Evolutionary conservation across 2,888 invertebrate genomes (phyloP), one percentile per base, ranked within the genome.

Genomic region (Ceriagrion tenellum): DNA sequence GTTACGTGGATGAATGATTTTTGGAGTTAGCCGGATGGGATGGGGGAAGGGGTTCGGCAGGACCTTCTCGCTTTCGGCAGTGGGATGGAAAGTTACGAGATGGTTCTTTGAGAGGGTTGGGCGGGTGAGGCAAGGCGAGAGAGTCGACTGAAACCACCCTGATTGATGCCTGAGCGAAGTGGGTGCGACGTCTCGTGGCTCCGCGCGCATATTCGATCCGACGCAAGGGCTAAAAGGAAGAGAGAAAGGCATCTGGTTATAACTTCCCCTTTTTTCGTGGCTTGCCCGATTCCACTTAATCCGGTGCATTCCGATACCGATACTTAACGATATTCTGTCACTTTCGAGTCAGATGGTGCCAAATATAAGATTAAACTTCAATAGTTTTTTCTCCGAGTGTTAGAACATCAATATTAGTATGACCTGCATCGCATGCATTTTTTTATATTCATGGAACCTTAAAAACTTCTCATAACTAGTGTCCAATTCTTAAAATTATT

Each of bases 101-200:
- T 47, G 55, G 89, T 89, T 30, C 30, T 10, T 20, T 47, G 89
- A 89, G 47, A 47, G 26, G 89, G 89, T 47, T n/a, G 55, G 90
- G 90, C 47, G 30, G 90, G 47, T 23, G 56, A 16, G 63, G 59
- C 40, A 59, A 55, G 93, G 63, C 55, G 63, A 56, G 40, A 74
- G 59, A 30, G 35, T 55, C 3, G 90, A 23, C 56, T 55, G 20
- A 69, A 93, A 69, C 93, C 93, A 20, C 69, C 40, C 26, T 93
- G 93, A 93, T 93, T 63, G 93, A 93, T 93, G 93, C 69, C 47
- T 74, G 93, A 3, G 93, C 40, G 88, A 90, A 95, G 95, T 89
- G 91, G 90, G 95, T 74, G 95, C 91, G 95, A 95, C 90, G 95
- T 95, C 95, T 95, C 63, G 95, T 74, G 63, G 90, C 91, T 90